Evolutionary conservation across 2,888 invertebrate genomes (phyloP).

Genomic region (Mesodorylaimus sp.): DNA sequence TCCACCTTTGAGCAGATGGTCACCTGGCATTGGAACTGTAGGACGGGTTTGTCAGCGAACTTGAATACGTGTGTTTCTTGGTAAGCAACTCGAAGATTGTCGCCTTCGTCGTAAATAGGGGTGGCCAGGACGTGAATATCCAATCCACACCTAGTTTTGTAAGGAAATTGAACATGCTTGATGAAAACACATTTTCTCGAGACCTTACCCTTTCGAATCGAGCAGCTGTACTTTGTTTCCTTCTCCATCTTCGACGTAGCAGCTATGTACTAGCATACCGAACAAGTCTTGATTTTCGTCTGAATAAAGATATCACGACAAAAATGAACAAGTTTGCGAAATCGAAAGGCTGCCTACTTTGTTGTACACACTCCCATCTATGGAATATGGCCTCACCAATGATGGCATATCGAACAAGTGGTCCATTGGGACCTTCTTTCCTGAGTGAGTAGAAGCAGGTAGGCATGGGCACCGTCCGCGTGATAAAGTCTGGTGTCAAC

Average conservation of each 20-base stretch:
- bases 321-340: neutral
- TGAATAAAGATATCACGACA: neutral
- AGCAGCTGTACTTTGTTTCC: conserved; percentile 25
- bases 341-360: conserved; percentile 2
- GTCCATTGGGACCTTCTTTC: conserved; percentile 24
- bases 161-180: neutral
- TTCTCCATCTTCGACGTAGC: conserved; percentile 26
- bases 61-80: conserved; percentile 28
- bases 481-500: conserved; percentile 27
- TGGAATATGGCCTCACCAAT: conserved; percentile 21
- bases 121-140: conserved; percentile 25
- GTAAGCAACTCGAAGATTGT: conserved; percentile 21
- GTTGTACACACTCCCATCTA: conserved; percentile 28
- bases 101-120: conserved; percentile 21
- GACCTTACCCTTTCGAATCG: conserved; percentile 18
- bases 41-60: conserved; percentile 26
- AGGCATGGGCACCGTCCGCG: conserved; percentile 27
- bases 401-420: conserved; percentile 23
- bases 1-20: conserved; percentile 27
- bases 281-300: conserved; percentile 22
- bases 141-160: conserved; percentile 18
- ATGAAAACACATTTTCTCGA: neutral
- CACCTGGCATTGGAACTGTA: conserved; percentile 22
- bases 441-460: conserved; percentile 25
- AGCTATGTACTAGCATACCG: conserved; percentile 29